A percentile compares a stretch with the other conserved stretches of the same genome.
phyloP scores from a whole-genome alignment of 2,113 vertebrate genomes.

The Salminus brasiliensis region DNA sequence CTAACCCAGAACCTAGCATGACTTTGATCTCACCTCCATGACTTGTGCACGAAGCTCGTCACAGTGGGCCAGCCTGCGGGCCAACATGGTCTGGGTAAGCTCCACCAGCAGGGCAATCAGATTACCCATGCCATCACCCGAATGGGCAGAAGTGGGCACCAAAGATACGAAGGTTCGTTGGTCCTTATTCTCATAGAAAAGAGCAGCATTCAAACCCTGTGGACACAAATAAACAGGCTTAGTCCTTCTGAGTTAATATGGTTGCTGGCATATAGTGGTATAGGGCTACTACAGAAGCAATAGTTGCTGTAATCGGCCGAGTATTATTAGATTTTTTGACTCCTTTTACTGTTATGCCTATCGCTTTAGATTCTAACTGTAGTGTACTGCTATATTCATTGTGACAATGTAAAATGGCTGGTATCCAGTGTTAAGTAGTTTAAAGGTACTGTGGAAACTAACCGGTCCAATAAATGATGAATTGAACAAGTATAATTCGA shows the following conservation, averaged over 20 bases:
- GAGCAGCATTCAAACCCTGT: constrained; percentile 92
- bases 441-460: no score
- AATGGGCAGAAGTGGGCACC: constrained; percentile 96
- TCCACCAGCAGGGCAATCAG: constrained; percentile 92
- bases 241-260: background rate
- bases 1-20: background rate
- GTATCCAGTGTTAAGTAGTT: no score
- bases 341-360: no score
- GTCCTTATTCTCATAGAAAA: constrained; percentile 97
- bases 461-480: no score
- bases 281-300: no score
- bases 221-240: background rate
- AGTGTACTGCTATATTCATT: no score
- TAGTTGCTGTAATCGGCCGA: no score
- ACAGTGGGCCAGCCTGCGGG: constrained; percentile 89
- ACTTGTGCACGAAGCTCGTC: constrained; percentile 95
- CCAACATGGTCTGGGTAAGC: constrained; percentile 94
- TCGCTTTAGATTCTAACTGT: no score
- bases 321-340: no score
- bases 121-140: constrained; percentile 97
- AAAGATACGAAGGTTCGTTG: constrained; percentile 94
- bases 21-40: constrained; percentile 88
- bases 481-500: no score
- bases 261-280: no score
- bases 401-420: no score